These are phyloP conservation scores for Corbicula japonica DNA, from an alignment of 2,888 invertebrate genomes.

Conservation along the genomic window DNA sequence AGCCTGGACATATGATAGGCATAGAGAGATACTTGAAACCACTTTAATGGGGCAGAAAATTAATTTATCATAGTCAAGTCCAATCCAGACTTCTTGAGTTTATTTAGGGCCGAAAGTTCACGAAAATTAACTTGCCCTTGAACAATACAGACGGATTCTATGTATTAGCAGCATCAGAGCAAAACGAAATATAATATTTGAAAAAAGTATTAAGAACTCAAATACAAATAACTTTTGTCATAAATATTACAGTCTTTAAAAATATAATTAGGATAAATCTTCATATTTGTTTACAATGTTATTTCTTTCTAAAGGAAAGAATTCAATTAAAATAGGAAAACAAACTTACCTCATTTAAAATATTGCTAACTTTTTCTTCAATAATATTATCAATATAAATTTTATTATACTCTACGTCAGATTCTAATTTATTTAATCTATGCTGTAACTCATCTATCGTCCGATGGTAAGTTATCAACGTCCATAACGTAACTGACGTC, in stretches of 20 bases:
- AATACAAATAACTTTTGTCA: neutral
- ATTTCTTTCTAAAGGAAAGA: neutral
- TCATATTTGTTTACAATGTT: neutral
- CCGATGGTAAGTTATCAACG: constrained; percentile 55
- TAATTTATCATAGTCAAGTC: constrained; percentile 40
- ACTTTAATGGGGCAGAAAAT: constrained; percentile 38
- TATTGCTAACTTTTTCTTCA: constrained; percentile 42
- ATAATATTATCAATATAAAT: constrained; percentile 52
- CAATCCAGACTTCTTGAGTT: constrained; percentile 26
- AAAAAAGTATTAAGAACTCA: neutral
- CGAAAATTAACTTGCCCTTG: neutral
- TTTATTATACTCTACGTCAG: constrained; percentile 42
- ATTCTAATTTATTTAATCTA: constrained; percentile 53
- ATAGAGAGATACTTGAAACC: constrained; percentile 19
- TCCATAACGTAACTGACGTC: constrained; percentile 52
- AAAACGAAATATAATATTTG: neutral
- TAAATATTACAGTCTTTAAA: neutral
- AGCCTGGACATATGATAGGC: neutral
- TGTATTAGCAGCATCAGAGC: neutral
- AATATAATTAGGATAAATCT: neutral
- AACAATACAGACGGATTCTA: neutral
- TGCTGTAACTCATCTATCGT: constrained; percentile 50
- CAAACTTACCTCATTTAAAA: constrained; percentile 53
- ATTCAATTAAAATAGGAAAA: neutral
- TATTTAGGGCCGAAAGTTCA: neutral